Conservation (phyloP, 1,140 invertebrate species). For the Brachionus calyciflorus region DNA sequence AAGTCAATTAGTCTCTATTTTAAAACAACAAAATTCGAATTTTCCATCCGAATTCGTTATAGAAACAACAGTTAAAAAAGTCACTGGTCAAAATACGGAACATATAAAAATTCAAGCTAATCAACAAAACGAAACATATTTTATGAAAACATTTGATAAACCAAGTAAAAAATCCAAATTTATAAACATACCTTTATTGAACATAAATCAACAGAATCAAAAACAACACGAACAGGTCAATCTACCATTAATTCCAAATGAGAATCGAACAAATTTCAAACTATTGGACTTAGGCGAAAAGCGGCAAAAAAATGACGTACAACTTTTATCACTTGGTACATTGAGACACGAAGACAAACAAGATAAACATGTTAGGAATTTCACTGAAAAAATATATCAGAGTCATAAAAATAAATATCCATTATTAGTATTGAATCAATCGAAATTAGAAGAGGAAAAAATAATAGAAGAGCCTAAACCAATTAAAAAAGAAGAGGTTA, state of each 20-base stretch:
- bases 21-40: neutral
- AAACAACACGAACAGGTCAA: too few species aligned
- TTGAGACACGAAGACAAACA: too few species aligned
- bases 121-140: neutral
- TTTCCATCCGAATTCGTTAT: neutral
- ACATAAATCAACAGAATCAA: neutral
- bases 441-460: too few species aligned
- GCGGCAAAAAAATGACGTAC: too few species aligned
- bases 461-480: neutral
- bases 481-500: neutral
- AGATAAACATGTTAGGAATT: too few species aligned
- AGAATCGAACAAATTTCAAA: too few species aligned
- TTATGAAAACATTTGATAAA: neutral
- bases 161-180: neutral
- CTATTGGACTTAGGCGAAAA: too few species aligned
- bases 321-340: too few species aligned
- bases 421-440: too few species aligned
- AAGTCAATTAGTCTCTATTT: neutral
- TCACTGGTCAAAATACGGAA: neutral
- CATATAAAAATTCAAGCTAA: neutral
- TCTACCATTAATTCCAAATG: too few species aligned
- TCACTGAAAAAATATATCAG: too few species aligned
- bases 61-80: conserved; percentile 36
- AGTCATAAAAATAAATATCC: too few species aligned
- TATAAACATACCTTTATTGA: conserved; percentile 17